Percentiles rank a stretch among this genome's conserved stretches.
phyloP scores from a whole-genome alignment of 2,113 vertebrate species.

The Ceyx melanurus region DNA sequence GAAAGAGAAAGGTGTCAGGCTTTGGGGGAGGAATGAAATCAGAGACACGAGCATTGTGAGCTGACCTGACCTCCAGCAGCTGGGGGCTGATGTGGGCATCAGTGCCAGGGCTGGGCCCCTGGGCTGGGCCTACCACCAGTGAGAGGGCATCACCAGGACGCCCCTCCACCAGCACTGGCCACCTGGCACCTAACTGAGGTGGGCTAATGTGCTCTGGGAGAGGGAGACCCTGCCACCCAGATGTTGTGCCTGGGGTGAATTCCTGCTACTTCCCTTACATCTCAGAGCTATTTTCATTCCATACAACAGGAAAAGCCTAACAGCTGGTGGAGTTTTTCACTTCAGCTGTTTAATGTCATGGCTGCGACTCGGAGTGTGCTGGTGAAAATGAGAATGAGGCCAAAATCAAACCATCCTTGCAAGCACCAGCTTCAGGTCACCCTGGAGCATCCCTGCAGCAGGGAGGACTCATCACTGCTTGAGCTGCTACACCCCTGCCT shows the following conservation, averaged over 20 bases:
- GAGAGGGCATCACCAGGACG: fast-evolving
- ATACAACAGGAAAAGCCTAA: not conserved
- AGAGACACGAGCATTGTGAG: not conserved
- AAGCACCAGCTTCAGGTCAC: not conserved
- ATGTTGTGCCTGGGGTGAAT: not conserved
- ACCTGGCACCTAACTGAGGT: fast-evolving
- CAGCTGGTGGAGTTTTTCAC: not conserved
- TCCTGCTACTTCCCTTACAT: not conserved
- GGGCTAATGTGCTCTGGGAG: fast-evolving
- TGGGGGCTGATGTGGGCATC: not conserved
- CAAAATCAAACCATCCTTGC: not conserved
- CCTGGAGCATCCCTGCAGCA: not conserved
- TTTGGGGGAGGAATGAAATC: not conserved
- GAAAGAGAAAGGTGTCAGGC: not conserved
- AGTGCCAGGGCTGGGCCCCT: fast-evolving
- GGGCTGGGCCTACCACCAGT: fast-evolving
- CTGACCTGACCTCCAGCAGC: no score
- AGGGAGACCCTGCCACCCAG: not conserved
- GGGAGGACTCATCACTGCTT: not conserved
- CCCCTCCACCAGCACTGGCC: fast-evolving
- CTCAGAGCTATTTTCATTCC: not conserved
- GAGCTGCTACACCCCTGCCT: not conserved
- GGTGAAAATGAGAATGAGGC: not conserved
- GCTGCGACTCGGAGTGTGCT: not conserved
- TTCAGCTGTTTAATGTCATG: slow-evolving; percentile 11